Base-by-base conservation (phyloP, 2,797 vertebrate genomes). In the Philypnodon macrostomus region DNA sequence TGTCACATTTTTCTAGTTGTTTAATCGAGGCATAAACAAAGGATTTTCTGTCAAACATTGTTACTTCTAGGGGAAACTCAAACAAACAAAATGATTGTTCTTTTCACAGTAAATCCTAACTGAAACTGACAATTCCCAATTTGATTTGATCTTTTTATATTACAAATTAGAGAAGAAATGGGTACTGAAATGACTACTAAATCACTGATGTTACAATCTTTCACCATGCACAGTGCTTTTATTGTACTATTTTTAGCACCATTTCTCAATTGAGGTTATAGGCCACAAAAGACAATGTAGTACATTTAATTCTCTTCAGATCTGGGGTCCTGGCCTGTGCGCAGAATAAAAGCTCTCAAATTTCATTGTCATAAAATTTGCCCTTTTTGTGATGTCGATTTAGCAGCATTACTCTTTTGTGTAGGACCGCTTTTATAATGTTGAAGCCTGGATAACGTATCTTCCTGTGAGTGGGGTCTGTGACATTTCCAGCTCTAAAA, bases 401-500 rank as follows among this genome's bases (percentile, higher is more conserved):
- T 38, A 26, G 4, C 33, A 17, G 40, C 21, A 32, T 14, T 29
- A 19, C 7, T 5, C 14, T 37, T 9, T 21, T 23, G 12, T 44
- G 29, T 15, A 1, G 14, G 35, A n/a, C 17, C 2, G 32, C 27
- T 13, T 54, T 38, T 48, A 18, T 2, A 31, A 23, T 2, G 6
- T 33, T 10, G 34, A 21, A 52, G 47, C 2, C 35, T 38, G 38
- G 13, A 24, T 8, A 30, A 21, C 8, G 5, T 30, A 39, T 56
- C 41, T 32, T 45, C 24, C 23, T 49, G 30, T 2, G 16, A 52
- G 33, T 13, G 23, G 16, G 12, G n/a, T 18, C 44, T 3, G 5
- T 19, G 52, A 29, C 46, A 41, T 37, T 49, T 30, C 36, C 16
- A 47, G 40, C 41, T 53, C 44, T 52, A 53, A 53, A 70, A 48